These are phyloP conservation scores for Octopus sinensis DNA, from an alignment of 1,140 invertebrate genomes.

Conservation along the genomic window DNA sequence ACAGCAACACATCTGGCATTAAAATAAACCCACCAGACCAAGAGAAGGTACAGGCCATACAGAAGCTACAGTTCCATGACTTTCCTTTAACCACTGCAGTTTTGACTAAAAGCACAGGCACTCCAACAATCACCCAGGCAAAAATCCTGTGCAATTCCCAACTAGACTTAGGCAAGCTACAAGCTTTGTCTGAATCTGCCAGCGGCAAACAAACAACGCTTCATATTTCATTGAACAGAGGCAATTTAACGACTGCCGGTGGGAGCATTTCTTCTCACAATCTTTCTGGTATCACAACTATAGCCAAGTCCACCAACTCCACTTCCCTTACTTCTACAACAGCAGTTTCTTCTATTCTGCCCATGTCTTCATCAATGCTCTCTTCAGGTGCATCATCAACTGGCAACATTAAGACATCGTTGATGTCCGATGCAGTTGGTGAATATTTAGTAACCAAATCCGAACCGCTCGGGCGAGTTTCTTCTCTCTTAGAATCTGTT, in stretches of 20 bases:
- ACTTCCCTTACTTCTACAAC: background rate
- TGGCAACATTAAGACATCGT: too few species aligned
- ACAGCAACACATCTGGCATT: background rate
- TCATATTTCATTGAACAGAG: conserved; percentile 13
- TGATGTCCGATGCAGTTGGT: background rate
- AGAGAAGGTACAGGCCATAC: conserved; percentile 36
- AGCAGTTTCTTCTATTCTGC: conserved; percentile 2
- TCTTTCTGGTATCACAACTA: background rate
- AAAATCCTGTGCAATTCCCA: conserved; percentile 19
- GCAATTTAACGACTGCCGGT: background rate
- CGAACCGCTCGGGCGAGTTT: conserved; percentile 39
- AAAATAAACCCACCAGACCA: conserved; percentile 20
- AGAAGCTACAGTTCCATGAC: conserved; percentile 46
- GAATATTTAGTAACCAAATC: background rate
- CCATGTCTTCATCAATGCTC: too few species aligned
- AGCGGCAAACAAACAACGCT: conserved; percentile 11
- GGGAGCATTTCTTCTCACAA: background rate
- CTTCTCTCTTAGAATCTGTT: conserved; percentile 39
- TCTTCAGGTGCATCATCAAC: too few species aligned
- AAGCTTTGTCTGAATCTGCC: conserved; percentile 3
- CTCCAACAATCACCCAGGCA: conserved; percentile 17
- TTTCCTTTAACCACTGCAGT: conserved; percentile 41
- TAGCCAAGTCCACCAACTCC: background rate
- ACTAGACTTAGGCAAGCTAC: conserved; percentile 15
- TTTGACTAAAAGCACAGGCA: conserved; percentile 20